A percentile compares a stretch with the other conserved stretches of the same genome.
These are phyloP conservation scores for Megalops atlanticus DNA, from an alignment of 2,113 vertebrate genomes.

Conservation along the genomic window DNA sequence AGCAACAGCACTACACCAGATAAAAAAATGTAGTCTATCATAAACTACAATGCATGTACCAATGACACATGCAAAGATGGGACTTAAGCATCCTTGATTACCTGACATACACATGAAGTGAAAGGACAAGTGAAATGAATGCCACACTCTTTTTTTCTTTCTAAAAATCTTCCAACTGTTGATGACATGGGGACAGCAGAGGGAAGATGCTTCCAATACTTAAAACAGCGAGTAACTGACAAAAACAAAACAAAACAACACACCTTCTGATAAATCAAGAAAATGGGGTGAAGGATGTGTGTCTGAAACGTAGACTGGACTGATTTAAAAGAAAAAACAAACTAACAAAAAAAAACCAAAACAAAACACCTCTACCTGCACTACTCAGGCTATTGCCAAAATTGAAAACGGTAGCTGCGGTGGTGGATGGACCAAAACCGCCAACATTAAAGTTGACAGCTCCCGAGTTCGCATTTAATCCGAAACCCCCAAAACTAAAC, in stretches of 20 bases:
- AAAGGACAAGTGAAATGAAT: background rate
- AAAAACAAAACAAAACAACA: background rate
- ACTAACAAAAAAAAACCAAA: too few relatives aligned
- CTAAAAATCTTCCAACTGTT: background rate
- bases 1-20: too few relatives aligned
- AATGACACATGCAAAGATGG: too few relatives aligned
- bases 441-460: constrained; percentile 96
- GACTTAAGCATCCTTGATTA: too few relatives aligned
- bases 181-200: background rate
- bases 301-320: constrained; percentile 29
- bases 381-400: constrained; percentile 97
- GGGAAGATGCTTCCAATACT: background rate
- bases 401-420: constrained; percentile 90
- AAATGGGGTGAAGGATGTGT: constrained; percentile 22
- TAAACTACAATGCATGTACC: too few relatives aligned
- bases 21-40: too few relatives aligned
- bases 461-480: constrained; percentile 90
- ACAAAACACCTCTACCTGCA: constrained; percentile 91
- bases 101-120: background rate
- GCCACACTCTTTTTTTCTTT: background rate
- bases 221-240: constrained; percentile 7
- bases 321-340: constrained; percentile 17
- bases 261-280: fast-evolving
- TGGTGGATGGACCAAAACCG: constrained; percentile 90
- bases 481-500: constrained; percentile 99